Percentiles rank a stretch among this genome's conserved stretches.
Conservation (phyloP, 2,888 invertebrate genomes). For the Proisotoma minuta region DNA sequence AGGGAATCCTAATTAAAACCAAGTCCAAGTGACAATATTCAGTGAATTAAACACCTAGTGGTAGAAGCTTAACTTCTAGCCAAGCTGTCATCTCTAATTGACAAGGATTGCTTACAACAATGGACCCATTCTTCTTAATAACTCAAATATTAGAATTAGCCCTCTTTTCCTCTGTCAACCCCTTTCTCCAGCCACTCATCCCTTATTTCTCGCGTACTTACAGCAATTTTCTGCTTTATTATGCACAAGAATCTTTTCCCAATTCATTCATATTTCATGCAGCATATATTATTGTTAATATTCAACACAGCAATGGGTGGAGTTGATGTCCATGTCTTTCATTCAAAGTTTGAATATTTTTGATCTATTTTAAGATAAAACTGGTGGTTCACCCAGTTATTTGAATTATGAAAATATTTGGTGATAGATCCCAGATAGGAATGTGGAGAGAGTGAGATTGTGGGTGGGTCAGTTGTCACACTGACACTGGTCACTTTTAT, state of each 20-base stretch:
- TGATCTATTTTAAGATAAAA: too few species aligned
- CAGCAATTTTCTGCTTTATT: too few species aligned
- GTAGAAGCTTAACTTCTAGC: not conserved
- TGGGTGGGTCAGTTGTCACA: not conserved
- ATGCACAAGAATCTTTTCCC: too few species aligned
- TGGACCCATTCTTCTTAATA: not conserved
- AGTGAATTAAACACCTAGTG: too few species aligned
- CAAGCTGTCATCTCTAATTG: conserved; percentile 1
- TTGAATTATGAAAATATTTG: not conserved
- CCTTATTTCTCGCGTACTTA: not conserved
- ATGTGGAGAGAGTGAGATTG: not conserved
- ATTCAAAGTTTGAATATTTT: too few species aligned
- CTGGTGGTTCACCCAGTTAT: too few species aligned
- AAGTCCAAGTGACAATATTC: too few species aligned
- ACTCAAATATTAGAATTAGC: not conserved
- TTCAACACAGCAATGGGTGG: too few species aligned
- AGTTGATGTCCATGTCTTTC: too few species aligned
- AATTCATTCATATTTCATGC: too few species aligned
- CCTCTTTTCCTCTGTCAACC: not conserved
- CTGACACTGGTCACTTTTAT: not conserved
- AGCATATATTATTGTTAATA: too few species aligned
- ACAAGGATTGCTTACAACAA: not conserved
- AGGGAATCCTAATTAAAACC: not conserved
- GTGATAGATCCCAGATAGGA: not conserved
- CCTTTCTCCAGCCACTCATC: not conserved